Percentiles rank a stretch among this genome's conserved stretches.
Conservation (phyloP, 92 coral and sea anemone species). For the Diadumene lineata region DNA sequence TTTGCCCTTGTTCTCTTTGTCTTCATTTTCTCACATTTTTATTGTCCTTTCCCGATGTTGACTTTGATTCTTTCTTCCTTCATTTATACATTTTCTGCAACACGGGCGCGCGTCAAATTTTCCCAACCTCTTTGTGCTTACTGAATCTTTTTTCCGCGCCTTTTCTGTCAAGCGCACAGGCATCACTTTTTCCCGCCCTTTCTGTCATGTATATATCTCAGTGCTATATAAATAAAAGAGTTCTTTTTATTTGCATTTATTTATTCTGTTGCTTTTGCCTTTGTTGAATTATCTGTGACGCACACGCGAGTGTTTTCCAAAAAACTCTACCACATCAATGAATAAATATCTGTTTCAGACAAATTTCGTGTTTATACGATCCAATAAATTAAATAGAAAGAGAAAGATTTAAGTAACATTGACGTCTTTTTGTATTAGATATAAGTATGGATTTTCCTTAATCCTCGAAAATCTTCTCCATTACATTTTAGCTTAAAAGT, state of each 20-base stretch:
- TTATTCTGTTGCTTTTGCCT: no score
- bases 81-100: not conserved
- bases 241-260: no score
- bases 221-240: no score
- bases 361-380: not conserved
- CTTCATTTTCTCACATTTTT: not conserved
- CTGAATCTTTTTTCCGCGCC: no score
- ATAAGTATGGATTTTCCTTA: not conserved
- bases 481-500: not conserved
- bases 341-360: not conserved
- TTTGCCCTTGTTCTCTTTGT: not conserved
- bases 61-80: not conserved
- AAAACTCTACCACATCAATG: not conserved
- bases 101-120: conserved; percentile 8
- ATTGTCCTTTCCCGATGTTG: not conserved
- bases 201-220: no score
- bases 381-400: no score
- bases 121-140: no score
- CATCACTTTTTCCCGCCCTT: conserved; percentile 9
- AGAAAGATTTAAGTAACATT: not conserved
- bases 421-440: not conserved
- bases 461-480: not conserved
- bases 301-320: no score
- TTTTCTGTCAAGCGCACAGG: no score
- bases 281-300: no score